Percentiles rank a stretch among this genome's conserved stretches.
These are phyloP conservation scores for Chlorodrepanis virens DNA, from an alignment of 2,113 vertebrate species.

Conservation along the genomic window DNA sequence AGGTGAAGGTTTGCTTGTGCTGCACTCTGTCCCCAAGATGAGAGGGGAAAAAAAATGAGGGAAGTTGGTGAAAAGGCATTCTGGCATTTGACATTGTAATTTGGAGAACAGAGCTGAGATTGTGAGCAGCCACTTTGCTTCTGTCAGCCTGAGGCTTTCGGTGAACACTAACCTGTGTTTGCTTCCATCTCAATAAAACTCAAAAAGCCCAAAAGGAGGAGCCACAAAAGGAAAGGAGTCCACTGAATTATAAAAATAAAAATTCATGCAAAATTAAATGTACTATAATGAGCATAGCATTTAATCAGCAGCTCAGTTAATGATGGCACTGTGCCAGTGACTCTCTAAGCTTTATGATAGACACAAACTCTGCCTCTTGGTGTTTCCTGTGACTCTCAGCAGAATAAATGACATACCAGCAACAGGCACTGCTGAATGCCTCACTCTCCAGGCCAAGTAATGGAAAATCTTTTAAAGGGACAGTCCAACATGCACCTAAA, in stretches of 20 bases:
- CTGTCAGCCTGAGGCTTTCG: not conserved
- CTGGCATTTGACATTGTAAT: not conserved
- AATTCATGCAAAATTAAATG: not conserved
- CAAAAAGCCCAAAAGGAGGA: not conserved
- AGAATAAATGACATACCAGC: not conserved
- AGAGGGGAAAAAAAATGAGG: not conserved
- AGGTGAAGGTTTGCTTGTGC: not conserved
- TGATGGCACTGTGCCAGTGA: not conserved
- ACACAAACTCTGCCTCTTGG: not conserved
- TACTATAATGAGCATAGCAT: not conserved
- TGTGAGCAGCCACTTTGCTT: not conserved
- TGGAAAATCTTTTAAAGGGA: not conserved
- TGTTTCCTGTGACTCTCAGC: not conserved
- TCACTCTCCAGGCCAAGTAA: not conserved
- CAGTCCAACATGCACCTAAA: not conserved
- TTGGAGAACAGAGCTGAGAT: not conserved
- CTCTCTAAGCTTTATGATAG: not conserved
- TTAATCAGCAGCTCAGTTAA: not conserved
- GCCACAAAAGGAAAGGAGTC: not conserved
- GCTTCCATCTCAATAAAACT: not conserved
- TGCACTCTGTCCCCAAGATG: not conserved
- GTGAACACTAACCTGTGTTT: not conserved
- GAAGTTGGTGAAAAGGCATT: not conserved
- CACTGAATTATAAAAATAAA: not conserved
- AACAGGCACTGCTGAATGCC: not conserved